Evolutionary conservation across 2,888 invertebrate species (phyloP).

Genomic region (Lordiphosa andalusiaca): DNA sequence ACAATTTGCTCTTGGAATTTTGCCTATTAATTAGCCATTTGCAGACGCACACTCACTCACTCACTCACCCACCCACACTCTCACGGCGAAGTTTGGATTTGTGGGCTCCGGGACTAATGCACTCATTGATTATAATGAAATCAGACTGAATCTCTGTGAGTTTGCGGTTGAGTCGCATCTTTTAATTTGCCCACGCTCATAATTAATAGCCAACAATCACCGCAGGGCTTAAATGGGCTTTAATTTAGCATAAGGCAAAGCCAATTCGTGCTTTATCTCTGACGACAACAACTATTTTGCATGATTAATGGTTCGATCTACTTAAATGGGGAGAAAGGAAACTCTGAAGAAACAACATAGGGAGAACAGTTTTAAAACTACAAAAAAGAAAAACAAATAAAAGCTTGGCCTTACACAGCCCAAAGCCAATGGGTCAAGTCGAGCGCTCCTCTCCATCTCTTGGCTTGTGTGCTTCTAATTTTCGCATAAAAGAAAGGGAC

Average conservation of each 20-base stretch:
- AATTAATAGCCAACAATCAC: constrained; percentile 56
- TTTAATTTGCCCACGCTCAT: constrained; percentile 62
- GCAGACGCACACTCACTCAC: constrained; percentile 39
- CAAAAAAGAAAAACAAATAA: too few species aligned
- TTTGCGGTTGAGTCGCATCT: constrained; percentile 26
- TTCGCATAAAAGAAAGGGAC: too few species aligned
- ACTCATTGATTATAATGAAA: constrained; percentile 72
- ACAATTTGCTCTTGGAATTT: constrained; percentile 69
- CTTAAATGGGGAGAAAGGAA: too few species aligned
- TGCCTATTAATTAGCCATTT: constrained; percentile 71
- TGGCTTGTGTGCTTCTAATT: too few species aligned
- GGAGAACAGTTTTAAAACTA: too few species aligned
- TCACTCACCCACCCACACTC: constrained; percentile 20
- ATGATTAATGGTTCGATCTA: too few species aligned
- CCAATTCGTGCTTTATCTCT: neutral
- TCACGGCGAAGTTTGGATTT: constrained; percentile 49
- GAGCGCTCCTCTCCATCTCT: too few species aligned
- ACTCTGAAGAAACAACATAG: too few species aligned
- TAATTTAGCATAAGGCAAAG: neutral
- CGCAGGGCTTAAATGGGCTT: constrained; percentile 43
- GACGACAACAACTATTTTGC: too few species aligned
- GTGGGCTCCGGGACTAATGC: constrained; percentile 57
- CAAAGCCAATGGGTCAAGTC: too few species aligned
- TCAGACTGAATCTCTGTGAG: constrained; percentile 43
- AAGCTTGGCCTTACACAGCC: too few species aligned